These are phyloP conservation scores for Labrus mixtus DNA, from an alignment of 2,113 vertebrate genomes.

Conservation along the genomic window DNA sequence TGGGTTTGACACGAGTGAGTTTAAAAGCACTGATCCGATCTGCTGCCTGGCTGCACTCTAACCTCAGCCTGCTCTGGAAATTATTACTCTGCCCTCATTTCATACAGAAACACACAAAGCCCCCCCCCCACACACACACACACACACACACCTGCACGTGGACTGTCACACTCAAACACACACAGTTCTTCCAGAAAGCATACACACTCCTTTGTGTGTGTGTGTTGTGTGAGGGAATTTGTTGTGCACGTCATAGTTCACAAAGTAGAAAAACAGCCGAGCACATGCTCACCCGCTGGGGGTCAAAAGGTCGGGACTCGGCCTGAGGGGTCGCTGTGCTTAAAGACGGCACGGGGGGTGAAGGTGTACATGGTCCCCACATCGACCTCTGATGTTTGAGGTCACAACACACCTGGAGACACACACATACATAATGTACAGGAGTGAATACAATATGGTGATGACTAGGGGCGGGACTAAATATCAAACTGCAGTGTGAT, in stretches of 20 bases:
- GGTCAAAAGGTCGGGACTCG: constrained; percentile 55
- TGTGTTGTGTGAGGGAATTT: constrained; percentile 5
- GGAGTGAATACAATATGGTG: no score
- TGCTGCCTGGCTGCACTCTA: constrained; percentile 67
- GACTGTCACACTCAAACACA: neutral
- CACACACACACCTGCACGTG: constrained; percentile 18
- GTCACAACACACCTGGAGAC: neutral
- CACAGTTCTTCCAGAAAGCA: constrained; percentile 25
- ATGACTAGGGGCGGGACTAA: no score
- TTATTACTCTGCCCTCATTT: constrained; percentile 61
- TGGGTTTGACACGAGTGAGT: constrained; percentile 55
- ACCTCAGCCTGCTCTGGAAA: constrained; percentile 65
- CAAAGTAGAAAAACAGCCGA: neutral
- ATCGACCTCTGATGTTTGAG: constrained; percentile 18
- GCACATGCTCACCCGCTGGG: constrained; percentile 18
- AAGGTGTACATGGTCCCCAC: constrained; percentile 11
- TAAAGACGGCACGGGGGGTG: constrained; percentile 18
- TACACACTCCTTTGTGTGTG: constrained; percentile 9
- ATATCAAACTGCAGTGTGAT: no score
- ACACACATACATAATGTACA: neutral
- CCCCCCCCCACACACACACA: neutral
- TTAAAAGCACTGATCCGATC: constrained; percentile 69
- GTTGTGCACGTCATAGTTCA: neutral
- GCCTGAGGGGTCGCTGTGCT: constrained; percentile 43
- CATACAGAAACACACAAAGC: constrained; percentile 31